Conservation (phyloP, 2,888 invertebrate genomes). For the Molorchus minor region DNA sequence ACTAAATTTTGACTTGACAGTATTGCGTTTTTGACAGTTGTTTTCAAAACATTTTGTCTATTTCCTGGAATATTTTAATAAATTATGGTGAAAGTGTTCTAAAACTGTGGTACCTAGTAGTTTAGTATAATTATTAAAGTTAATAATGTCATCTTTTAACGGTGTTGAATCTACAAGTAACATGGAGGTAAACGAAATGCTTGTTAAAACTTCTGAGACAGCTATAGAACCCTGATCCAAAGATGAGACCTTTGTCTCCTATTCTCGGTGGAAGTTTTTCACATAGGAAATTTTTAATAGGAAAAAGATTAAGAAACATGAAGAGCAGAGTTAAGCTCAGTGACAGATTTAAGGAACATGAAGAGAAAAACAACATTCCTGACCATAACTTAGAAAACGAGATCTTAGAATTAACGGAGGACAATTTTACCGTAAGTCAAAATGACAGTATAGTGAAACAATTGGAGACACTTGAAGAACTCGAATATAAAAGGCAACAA, state of each 20-base stretch:
- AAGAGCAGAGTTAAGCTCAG: slow-evolving; percentile 30
- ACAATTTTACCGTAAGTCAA: slow-evolving; percentile 26
- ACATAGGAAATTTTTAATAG: slow-evolving; percentile 30
- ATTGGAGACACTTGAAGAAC: slow-evolving; percentile 42
- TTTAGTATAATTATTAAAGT: not conserved
- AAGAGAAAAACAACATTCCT: slow-evolving; percentile 20
- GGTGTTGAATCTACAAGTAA: slow-evolving; percentile 11
- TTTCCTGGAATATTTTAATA: not conserved
- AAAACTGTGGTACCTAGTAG: not conserved
- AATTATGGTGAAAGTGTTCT: slow-evolving; percentile 5
- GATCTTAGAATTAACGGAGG: slow-evolving; percentile 21
- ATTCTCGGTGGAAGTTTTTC: slow-evolving; percentile 45
- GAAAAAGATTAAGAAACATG: slow-evolving; percentile 22
- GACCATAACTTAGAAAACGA: not conserved
- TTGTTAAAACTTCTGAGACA: slow-evolving; percentile 12
- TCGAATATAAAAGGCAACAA: slow-evolving; percentile 36
- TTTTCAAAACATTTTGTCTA: not conserved
- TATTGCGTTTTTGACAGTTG: not conserved
- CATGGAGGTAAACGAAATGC: slow-evolving; percentile 20
- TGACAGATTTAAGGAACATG: slow-evolving; percentile 28
- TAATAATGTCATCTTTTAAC: not conserved
- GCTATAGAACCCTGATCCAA: slow-evolving; percentile 25
- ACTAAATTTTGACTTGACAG: no score
- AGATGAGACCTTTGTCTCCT: slow-evolving; percentile 51
- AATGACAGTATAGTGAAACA: slow-evolving; percentile 33